A percentile compares a stretch with the other conserved stretches of the same genome.
Conservation (phyloP, 2,888 invertebrate species). For the Allygus modestus region DNA sequence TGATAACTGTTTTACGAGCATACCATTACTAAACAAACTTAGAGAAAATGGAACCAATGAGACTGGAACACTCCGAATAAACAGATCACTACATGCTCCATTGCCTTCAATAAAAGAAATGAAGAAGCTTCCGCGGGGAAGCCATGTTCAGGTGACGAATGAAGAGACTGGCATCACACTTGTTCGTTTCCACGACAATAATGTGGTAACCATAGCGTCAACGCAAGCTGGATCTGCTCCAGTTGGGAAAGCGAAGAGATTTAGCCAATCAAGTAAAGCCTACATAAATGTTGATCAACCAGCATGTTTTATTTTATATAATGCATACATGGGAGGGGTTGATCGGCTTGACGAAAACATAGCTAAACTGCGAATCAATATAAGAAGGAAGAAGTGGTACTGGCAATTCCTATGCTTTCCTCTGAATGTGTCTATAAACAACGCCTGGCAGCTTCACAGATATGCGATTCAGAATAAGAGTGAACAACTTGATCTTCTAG, state of each 20-base stretch:
- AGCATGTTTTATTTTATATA: conserved; percentile 46
- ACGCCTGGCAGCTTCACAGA: conserved; percentile 29
- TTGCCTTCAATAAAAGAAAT: conserved; percentile 22
- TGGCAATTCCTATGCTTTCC: conserved; percentile 50
- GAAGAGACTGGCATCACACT: conserved; percentile 30
- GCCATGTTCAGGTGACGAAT: conserved; percentile 15
- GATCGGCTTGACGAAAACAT: conserved; percentile 9
- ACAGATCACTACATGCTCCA: neutral
- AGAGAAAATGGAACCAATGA: neutral
- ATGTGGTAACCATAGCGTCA: conserved; percentile 17
- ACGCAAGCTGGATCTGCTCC: neutral
- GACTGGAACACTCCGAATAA: neutral
- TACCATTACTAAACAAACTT: conserved; percentile 27
- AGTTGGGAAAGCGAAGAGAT: conserved; percentile 15
- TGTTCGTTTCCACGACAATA: conserved; percentile 45
- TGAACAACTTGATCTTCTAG: conserved; percentile 24
- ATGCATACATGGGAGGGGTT: conserved; percentile 43
- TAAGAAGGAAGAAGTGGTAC: conserved; percentile 52
- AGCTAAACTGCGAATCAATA: neutral
- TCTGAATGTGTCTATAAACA: conserved; percentile 47
- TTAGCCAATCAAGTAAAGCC: conserved; percentile 11
- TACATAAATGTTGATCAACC: conserved; percentile 40
- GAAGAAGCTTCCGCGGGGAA: neutral
- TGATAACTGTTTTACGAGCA: conserved; percentile 35
- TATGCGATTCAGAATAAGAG: conserved; percentile 23